Base-by-base conservation (phyloP, 2,797 vertebrate genomes). In the Sebastes ruberrimus region DNA sequence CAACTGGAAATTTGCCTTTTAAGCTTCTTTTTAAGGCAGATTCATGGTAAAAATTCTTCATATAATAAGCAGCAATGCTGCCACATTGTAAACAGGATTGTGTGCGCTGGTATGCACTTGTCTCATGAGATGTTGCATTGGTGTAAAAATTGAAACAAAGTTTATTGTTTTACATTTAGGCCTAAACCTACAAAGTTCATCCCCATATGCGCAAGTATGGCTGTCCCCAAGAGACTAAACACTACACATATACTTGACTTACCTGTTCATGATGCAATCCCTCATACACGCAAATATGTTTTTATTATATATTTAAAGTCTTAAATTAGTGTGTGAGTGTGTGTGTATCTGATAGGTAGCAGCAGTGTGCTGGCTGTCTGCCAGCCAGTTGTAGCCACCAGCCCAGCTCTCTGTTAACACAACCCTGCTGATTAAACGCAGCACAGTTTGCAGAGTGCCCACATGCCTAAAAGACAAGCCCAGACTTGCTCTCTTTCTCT, bases 361-460 rank as follows among this genome's bases (percentile, higher is more conserved):
- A 71, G 23, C 33, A 59, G 23, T 28, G 33, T 59, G 68, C 55
- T 59, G 55, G 55, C 33, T 59, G 28, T 49, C 82, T 69, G 67
- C 69, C 82, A 83, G 77, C 83, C 83, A 88, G 61, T 69, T 81
- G 72, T 59, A 77, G 46, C 70, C 67, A 78, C 83, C 81, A 68
- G 76, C 28, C 27, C n/a, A 42, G 10, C 30, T 22, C 32, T 76
- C 83, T 83, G 84, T 87, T 87, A 85, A 91, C 86, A 73, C 42
- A 86, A 82, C 74, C 8, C 65, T 65, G 63, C 69, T 86, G 76
- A 91, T 88, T 86, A 86, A 84, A 86, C 28, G 38, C 64, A 46
- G 70, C 68, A 67, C 64, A 86, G 80, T 88, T 85, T 88, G 76
- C 77, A 81, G 65, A 79, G 61, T 53, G n/a, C 49, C 65, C 35